phyloP scores from a whole-genome alignment of 2,888 invertebrate species.

The Acanthoscelides obtectus region DNA sequence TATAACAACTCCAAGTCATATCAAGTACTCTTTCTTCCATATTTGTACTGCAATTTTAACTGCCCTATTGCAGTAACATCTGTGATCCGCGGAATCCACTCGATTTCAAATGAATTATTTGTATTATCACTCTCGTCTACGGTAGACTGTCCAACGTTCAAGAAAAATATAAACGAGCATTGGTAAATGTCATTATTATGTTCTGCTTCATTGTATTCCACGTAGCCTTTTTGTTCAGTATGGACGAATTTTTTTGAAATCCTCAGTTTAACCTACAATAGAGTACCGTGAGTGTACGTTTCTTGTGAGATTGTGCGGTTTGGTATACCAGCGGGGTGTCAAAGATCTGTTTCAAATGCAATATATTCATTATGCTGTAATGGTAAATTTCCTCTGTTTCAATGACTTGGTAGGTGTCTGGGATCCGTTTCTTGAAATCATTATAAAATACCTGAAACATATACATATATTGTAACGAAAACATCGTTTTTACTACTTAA shows the following conservation, averaged over 20 bases:
- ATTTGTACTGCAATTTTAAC: constrained; percentile 65
- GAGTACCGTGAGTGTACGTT: background rate
- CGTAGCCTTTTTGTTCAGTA: constrained; percentile 56
- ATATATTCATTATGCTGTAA: constrained; percentile 56
- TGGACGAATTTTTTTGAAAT: constrained; percentile 61
- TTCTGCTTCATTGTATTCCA: constrained; percentile 33
- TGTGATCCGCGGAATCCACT: constrained; percentile 72
- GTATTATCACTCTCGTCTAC: constrained; percentile 52
- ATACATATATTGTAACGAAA: no score
- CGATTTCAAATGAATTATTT: constrained; percentile 57
- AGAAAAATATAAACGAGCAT: constrained; percentile 35
- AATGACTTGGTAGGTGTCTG: constrained; percentile 57
- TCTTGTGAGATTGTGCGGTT: constrained; percentile 6
- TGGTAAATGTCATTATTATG: constrained; percentile 38
- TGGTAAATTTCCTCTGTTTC: constrained; percentile 63
- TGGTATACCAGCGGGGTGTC: constrained; percentile 55
- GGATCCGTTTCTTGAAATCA: constrained; percentile 66
- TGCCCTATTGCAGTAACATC: constrained; percentile 67
- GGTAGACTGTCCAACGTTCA: constrained; percentile 50
- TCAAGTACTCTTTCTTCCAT: constrained; percentile 54
- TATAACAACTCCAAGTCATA: no score
- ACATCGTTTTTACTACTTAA: no score
- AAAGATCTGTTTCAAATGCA: constrained; percentile 70
- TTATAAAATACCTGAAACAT: constrained; percentile 61
- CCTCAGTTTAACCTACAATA: constrained; percentile 55